These are phyloP conservation scores for Rhopalosiphum maidis DNA, from an alignment of 1,140 invertebrate genomes.

Conservation along the genomic window DNA sequence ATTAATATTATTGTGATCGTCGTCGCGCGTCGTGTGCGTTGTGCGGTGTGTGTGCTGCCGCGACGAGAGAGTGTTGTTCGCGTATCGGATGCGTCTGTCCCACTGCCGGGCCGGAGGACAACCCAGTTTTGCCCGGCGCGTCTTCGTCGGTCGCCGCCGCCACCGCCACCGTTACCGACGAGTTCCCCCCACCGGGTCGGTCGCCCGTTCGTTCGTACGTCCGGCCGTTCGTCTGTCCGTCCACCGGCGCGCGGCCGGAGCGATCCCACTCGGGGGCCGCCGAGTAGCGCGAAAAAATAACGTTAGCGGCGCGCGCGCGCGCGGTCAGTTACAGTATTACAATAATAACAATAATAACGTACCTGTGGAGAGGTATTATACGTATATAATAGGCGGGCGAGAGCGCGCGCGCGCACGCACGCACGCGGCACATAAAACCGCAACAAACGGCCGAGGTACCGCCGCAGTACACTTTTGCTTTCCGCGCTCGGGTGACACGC, in stretches of 20 bases:
- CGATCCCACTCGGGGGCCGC: neutral
- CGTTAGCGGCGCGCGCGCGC: neutral
- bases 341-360: neutral
- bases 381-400: neutral
- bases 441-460: neutral
- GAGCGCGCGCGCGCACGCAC: neutral
- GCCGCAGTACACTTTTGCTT: constrained; percentile 49
- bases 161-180: neutral
- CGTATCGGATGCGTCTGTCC: constrained; percentile 56
- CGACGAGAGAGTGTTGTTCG: constrained; percentile 42
- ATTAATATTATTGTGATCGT: neutral
- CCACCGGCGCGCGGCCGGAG: neutral
- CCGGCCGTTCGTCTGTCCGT: no score
- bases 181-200: neutral
- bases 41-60: neutral
- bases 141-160: constrained; percentile 18
- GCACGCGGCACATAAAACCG: neutral
- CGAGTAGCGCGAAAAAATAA: neutral
- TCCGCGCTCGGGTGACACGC: constrained; percentile 46
- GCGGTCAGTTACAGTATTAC: constrained; percentile 8
- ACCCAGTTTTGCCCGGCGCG: constrained; percentile 52
- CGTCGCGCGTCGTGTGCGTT: neutral
- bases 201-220: no score
- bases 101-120: constrained; percentile 54
- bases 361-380: no score